Evolutionary conservation across 2,113 vertebrate species (phyloP), one percentile per base, ranked within the genome.

Genomic region (Sakesphorus luctuosus): DNA sequence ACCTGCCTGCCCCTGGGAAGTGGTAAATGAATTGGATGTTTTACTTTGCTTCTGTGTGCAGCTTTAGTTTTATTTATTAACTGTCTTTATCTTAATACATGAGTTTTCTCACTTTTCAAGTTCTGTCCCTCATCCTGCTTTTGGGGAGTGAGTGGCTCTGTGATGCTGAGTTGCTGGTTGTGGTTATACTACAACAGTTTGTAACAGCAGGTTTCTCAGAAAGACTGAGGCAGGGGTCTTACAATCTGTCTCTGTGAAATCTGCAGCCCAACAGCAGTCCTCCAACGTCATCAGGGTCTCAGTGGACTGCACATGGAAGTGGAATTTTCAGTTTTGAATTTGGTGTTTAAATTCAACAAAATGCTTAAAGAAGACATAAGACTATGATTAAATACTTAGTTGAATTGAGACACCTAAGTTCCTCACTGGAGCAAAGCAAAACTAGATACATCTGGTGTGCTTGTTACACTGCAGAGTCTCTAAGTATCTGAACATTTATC

Each of bases 151-250:
- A 62, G 7, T 10, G 31, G 29, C 31, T 62, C 23, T 14, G 15
- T 49, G 47, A 23, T n/a, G 15, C 16, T 56, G 62, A 44, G 15
- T 33, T 49, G 15, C 7, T 29, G n/a, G 13, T n/a, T 72, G 35
- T 9, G 50, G 35, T 50, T 50, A n/a, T 72, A 38, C 12, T 36
- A 17, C 6, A 43, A 33, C 7, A 52, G 16, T 46, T n/a, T 58
- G 4, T 61, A 59, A 72, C 6, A 55, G 16, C 33, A 86, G 28
- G 2, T 59, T 43, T 67, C 69, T 71, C 31, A 50, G 46, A n/a
- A 77, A 55, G 9, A 65, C 12, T 1, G 2, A 40, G 13, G 11
- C 0, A 0, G 9, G 24, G 8, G 5, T 58, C 11, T 65, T 85
- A 14, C 11, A 75, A 28, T 33, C 18, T 10, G 36, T 6, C 73